These are phyloP conservation scores for Danaus chrysippus DNA, from an alignment of 2,888 invertebrate genomes.

Conservation along the genomic window DNA sequence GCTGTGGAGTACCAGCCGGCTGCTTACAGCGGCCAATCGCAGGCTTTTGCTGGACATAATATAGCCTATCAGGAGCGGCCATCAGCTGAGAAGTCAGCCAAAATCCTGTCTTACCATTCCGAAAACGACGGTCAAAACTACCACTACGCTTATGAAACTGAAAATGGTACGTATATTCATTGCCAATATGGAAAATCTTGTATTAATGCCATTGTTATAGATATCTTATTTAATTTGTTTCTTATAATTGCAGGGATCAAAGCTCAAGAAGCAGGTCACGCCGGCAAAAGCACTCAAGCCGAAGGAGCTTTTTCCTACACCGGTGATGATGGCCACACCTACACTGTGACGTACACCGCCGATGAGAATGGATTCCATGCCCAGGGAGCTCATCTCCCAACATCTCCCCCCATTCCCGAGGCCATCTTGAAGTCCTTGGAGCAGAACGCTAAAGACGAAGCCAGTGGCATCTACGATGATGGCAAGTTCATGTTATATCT, in stretches of 20 bases:
- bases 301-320: constrained; percentile 79
- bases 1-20: constrained; percentile 46
- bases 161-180: constrained; percentile 68
- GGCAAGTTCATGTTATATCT: constrained; percentile 46
- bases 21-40: constrained; percentile 47
- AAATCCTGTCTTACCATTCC: constrained; percentile 49
- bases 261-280: constrained; percentile 67
- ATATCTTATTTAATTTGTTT: background rate
- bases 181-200: background rate
- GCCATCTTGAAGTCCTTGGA: constrained; percentile 72
- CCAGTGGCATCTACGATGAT: constrained; percentile 71
- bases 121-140: constrained; percentile 59
- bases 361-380: constrained; percentile 80
- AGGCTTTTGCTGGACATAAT: constrained; percentile 33
- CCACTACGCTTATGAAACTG: constrained; percentile 79
- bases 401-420: constrained; percentile 79
- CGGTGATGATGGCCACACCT: constrained; percentile 77
- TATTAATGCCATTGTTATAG: background rate
- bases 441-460: constrained; percentile 71
- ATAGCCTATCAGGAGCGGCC: constrained; percentile 27
- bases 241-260: constrained; percentile 60
- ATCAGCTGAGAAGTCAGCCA: constrained; percentile 48
- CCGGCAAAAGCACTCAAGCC: constrained; percentile 56
- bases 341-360: constrained; percentile 76
- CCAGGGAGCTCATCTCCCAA: constrained; percentile 77